phyloP scores from a whole-genome alignment of 2,113 vertebrate species.

The Platichthys flesus region DNA sequence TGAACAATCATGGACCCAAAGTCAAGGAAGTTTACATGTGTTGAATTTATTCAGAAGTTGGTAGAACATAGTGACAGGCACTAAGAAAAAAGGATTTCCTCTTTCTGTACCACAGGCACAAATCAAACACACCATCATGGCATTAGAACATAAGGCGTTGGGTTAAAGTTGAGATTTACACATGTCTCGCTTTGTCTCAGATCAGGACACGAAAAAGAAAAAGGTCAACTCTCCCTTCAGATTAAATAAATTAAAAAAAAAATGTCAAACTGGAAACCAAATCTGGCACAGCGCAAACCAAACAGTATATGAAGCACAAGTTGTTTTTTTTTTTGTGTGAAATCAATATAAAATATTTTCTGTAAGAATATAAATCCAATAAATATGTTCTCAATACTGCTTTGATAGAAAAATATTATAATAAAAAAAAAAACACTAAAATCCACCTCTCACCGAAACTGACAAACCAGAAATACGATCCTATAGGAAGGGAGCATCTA shows the following conservation, averaged over 20 bases:
- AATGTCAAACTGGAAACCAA: conserved; percentile 6
- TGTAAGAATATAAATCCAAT: conserved; percentile 69
- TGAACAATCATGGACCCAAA: conserved; percentile 25
- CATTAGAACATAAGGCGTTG: conserved; percentile 70
- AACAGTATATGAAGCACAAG: conserved; percentile 30
- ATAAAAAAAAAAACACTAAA: conserved; percentile 31
- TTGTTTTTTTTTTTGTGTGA: conserved; percentile 15
- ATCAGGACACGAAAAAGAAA: conserved; percentile 4
- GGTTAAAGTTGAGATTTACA: conserved; percentile 46
- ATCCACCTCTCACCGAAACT: conserved; percentile 14
- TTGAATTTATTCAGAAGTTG: conserved; percentile 71
- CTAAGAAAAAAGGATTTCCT: conserved; percentile 41
- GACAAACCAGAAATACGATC: conserved; percentile 33
- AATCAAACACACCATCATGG: conserved; percentile 64
- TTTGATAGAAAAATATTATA: conserved; percentile 72
- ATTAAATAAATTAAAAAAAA: conserved; percentile 30
- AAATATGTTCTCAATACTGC: conserved; percentile 71
- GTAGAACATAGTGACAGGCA: conserved; percentile 60
- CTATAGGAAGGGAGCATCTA: conserved; percentile 19
- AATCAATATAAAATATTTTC: conserved; percentile 61
- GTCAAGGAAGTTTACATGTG: conserved; percentile 15
- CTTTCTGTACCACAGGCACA: conserved; percentile 75
- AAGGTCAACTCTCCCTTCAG: conserved; percentile 22
- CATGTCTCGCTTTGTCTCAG: conserved; percentile 13
- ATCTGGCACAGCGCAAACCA: conserved; percentile 15